Conservation (phyloP, 2,888 invertebrate genomes). For the Eurytoma californica region DNA sequence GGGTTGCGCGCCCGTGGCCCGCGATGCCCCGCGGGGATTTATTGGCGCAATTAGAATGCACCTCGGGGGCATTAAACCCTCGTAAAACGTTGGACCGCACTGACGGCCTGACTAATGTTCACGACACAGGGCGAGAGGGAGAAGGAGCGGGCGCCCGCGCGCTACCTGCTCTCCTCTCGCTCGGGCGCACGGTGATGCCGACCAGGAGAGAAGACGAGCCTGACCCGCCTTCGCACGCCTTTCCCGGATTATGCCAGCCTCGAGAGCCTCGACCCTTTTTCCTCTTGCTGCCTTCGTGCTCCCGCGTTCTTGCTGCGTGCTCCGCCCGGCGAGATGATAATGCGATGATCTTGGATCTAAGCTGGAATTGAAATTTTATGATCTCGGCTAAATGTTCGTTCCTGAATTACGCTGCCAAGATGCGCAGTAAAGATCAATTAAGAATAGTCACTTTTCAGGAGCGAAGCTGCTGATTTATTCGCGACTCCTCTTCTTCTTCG, state of each 20-base stretch:
- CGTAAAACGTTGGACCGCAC: conserved; percentile 72
- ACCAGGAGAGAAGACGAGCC: not conserved
- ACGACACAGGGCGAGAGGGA: conserved; percentile 55
- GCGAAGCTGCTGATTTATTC: too few species aligned
- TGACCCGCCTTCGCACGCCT: conserved; percentile 30
- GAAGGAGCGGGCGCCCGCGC: conserved; percentile 12
- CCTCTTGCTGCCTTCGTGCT: not conserved
- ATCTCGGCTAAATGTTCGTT: not conserved
- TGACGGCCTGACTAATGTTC: conserved; percentile 70
- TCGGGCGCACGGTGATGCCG: not conserved
- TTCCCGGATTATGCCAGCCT: conserved; percentile 16
- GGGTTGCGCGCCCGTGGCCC: conserved; percentile 10
- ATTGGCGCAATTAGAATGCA: conserved; percentile 74
- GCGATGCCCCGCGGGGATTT: conserved; percentile 70
- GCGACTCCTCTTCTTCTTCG: not conserved
- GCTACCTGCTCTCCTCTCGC: conserved; percentile 43
- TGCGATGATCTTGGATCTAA: not conserved
- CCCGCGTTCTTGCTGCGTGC: not conserved
- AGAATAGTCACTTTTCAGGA: too few species aligned
- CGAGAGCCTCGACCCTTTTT: not conserved
- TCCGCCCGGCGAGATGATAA: not conserved
- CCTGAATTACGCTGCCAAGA: not conserved
- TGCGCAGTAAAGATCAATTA: not conserved
- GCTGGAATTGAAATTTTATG: not conserved
- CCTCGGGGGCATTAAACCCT: conserved; percentile 73